Percentiles rank a stretch among this genome's conserved stretches.
These are phyloP conservation scores for Antennarius maculatus DNA, from an alignment of 2,797 vertebrate genomes.

Conservation along the genomic window DNA sequence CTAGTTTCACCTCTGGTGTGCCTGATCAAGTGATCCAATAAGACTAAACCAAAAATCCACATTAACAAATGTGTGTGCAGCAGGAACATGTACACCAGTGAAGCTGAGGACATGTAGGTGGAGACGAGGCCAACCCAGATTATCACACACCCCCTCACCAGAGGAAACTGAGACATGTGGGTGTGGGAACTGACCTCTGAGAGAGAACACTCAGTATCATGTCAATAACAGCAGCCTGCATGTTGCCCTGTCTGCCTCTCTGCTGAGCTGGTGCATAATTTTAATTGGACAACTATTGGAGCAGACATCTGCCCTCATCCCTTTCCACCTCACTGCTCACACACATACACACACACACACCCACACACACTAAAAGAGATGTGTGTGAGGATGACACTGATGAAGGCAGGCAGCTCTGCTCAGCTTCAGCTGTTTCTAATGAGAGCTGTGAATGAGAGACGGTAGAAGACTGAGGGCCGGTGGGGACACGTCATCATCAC, in stretches of 20 bases:
- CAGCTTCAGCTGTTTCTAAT: conserved; percentile 17
- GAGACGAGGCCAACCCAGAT: conserved; percentile 14
- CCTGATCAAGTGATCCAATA: too few species aligned
- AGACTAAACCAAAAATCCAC: too few species aligned
- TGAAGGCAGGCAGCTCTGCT: conserved; percentile 9
- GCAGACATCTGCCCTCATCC: conserved; percentile 22
- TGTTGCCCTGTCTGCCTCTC: conserved; percentile 12
- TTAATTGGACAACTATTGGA: conserved; percentile 36
- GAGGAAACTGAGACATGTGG: conserved; percentile 1
- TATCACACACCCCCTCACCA: conserved; percentile 2
- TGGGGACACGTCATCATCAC: too few species aligned
- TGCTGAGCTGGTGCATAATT: conserved; percentile 17
- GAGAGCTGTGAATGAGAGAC: not conserved
- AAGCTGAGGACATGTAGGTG: not conserved
- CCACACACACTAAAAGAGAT: not conserved
- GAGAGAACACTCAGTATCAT: conserved; percentile 29
- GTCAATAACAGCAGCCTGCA: conserved; percentile 31
- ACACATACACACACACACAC: not conserved
- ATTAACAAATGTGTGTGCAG: not conserved
- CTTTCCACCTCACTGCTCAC: conserved; percentile 6
- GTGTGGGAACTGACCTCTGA: conserved; percentile 24
- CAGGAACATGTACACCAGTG: not conserved
- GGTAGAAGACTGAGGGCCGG: not conserved
- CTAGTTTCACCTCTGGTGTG: too few species aligned
- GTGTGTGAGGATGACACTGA: conserved; percentile 9